Percentiles rank a stretch among this genome's conserved stretches.
Conservation (phyloP, 1,140 invertebrate species). For the Hirudo medicinalis region DNA sequence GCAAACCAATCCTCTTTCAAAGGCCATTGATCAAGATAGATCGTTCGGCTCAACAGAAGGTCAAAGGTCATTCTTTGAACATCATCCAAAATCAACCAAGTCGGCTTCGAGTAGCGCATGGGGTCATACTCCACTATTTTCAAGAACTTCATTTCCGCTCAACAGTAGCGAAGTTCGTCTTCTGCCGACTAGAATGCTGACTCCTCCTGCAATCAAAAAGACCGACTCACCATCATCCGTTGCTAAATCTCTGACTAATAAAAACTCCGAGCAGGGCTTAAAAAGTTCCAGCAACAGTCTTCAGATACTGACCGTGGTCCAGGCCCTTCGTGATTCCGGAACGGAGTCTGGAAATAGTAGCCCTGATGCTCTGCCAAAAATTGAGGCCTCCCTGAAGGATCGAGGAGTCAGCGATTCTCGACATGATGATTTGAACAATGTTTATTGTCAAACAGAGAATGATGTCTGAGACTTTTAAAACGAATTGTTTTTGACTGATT, state of each 20-base stretch:
- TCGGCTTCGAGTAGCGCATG: not conserved
- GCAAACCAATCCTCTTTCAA: constrained; percentile 7
- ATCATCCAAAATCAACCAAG: not conserved
- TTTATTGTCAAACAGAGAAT: no score
- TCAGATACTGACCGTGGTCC: no score
- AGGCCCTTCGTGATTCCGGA: no score
- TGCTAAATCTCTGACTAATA: not conserved
- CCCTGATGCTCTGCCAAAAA: no score
- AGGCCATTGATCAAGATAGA: not conserved
- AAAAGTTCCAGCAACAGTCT: not conserved
- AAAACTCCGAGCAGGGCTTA: not conserved
- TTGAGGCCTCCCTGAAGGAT: no score
- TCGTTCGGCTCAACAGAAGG: not conserved
- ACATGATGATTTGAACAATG: no score
- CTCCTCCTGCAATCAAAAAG: not conserved
- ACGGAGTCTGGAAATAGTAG: no score
- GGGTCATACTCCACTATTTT: not conserved
- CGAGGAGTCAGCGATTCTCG: no score
- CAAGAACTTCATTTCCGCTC: not conserved
- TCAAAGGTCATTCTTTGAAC: no score
- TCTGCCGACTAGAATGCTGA: not conserved
- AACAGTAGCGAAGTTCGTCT: not conserved
- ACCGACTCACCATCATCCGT: not conserved
- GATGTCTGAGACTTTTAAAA: no score
- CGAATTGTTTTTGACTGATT: no score